phyloP scores from a whole-genome alignment of 2,113 vertebrate species.

The Calidris pugnax region DNA sequence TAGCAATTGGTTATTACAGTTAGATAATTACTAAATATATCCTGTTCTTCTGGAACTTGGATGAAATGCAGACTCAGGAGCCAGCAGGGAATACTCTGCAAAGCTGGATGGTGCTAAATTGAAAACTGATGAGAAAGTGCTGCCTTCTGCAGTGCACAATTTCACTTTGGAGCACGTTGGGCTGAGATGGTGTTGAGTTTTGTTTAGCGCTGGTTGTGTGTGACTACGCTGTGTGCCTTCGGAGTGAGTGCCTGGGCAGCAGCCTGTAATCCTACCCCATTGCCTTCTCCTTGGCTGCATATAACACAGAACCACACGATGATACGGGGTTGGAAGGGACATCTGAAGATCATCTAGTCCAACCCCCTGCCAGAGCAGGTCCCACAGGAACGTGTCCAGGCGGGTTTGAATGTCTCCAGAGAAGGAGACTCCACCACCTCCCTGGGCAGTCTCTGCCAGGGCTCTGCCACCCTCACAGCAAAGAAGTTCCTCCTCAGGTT shows the following conservation, averaged over 20 bases:
- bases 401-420: no score
- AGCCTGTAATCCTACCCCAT: background rate
- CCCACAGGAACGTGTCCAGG: no score
- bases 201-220: background rate
- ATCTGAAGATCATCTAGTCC: no score
- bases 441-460: no score
- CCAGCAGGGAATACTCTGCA: slow-evolving; percentile 1
- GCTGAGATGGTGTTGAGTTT: background rate
- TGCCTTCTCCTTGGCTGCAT: background rate
- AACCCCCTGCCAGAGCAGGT: no score
- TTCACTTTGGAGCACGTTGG: background rate
- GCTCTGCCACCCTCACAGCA: no score
- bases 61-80: background rate
- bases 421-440: no score
- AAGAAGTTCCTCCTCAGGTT: no score
- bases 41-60: slow-evolving; percentile 12
- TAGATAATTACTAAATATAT: slow-evolving; percentile 20
- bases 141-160: background rate
- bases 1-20: slow-evolving; percentile 3
- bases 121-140: background rate
- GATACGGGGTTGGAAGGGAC: no score
- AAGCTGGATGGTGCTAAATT: background rate
- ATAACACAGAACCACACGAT: background rate
- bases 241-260: background rate
- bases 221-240: background rate